phyloP scores from a whole-genome alignment of 1,140 invertebrate genomes.

The Eumeta japonica region DNA sequence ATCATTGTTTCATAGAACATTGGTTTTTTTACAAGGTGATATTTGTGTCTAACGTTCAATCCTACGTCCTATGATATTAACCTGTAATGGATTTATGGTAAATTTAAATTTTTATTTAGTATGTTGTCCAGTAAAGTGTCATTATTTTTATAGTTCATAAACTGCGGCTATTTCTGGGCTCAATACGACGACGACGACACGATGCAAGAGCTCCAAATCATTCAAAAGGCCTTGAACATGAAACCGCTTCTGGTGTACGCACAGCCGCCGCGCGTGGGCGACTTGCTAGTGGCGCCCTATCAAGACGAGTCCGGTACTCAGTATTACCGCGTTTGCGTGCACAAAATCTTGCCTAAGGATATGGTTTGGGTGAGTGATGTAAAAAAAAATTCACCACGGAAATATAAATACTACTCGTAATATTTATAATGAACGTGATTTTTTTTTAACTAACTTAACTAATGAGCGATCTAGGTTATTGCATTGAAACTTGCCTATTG shows the following conservation, averaged over 20 bases:
- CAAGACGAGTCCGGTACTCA: constrained; percentile 14
- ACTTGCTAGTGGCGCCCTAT: constrained; percentile 30
- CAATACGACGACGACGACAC: constrained; percentile 50
- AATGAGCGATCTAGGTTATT: too few relatives aligned
- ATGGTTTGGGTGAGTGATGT: constrained; percentile 39
- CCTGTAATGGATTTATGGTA: not conserved
- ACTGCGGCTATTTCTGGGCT: constrained; percentile 65
- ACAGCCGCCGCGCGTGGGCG: constrained; percentile 8
- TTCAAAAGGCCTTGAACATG: constrained; percentile 24
- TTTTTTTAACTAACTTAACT: too few relatives aligned
- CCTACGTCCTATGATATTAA: too few relatives aligned
- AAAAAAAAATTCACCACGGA: too few relatives aligned
- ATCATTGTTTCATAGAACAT: not conserved
- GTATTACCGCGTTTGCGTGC: constrained; percentile 30
- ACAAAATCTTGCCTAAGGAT: constrained; percentile 23
- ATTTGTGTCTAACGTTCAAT: not conserved
- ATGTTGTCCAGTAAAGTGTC: too few relatives aligned
- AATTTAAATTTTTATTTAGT: not conserved
- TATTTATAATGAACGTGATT: too few relatives aligned
- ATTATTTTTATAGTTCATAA: constrained; percentile 43
- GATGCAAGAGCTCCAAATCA: constrained; percentile 19
- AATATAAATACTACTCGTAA: too few relatives aligned
- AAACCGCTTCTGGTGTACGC: constrained; percentile 16
- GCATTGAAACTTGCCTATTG: not conserved
- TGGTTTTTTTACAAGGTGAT: not conserved